These are phyloP conservation scores for Drosophila borealis DNA, from an alignment of 2,888 invertebrate species.

Conservation along the genomic window DNA sequence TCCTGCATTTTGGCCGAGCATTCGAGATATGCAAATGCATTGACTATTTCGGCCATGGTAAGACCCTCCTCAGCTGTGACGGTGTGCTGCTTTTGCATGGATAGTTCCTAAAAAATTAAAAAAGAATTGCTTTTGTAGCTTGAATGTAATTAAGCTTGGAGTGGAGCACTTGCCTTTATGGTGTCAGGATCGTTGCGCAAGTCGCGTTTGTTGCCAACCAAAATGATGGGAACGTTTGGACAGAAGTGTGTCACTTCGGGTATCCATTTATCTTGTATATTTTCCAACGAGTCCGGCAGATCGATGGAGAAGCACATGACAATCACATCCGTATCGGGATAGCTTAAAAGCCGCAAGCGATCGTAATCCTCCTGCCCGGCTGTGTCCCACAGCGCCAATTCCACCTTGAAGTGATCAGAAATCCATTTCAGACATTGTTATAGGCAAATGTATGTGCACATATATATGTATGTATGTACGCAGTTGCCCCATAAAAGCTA, in stretches of 20 bases:
- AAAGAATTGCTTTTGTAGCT: neutral
- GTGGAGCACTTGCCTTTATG: conserved; percentile 86
- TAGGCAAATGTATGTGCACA: conserved; percentile 2
- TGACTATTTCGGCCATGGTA: conserved; percentile 98
- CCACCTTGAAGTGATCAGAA: conserved; percentile 87
- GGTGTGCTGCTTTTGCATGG: conserved; percentile 98
- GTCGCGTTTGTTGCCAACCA: conserved; percentile 99
- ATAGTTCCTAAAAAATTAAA: conserved; percentile 88
- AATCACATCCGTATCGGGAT: conserved; percentile 99
- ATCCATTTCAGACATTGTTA: neutral
- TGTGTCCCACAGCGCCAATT: conserved; percentile 97
- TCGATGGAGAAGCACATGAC: conserved; percentile 99
- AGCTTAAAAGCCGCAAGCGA: conserved; percentile 95
- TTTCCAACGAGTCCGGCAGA: conserved; percentile 98
- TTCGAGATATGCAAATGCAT: conserved; percentile 98
- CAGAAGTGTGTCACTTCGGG: conserved; percentile 99
- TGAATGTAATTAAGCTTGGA: neutral
- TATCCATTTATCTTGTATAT: conserved; percentile 99
- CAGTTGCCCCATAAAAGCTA: neutral
- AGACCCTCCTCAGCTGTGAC: conserved; percentile 98
- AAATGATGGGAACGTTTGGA: conserved; percentile 98
- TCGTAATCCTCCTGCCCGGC: conserved; percentile 99
- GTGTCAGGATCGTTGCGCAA: conserved; percentile 96
- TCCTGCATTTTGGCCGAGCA: conserved; percentile 99
- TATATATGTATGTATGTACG: neutral